Conservation (phyloP, 2,797 vertebrate species). For the Gila robusta region DNA sequence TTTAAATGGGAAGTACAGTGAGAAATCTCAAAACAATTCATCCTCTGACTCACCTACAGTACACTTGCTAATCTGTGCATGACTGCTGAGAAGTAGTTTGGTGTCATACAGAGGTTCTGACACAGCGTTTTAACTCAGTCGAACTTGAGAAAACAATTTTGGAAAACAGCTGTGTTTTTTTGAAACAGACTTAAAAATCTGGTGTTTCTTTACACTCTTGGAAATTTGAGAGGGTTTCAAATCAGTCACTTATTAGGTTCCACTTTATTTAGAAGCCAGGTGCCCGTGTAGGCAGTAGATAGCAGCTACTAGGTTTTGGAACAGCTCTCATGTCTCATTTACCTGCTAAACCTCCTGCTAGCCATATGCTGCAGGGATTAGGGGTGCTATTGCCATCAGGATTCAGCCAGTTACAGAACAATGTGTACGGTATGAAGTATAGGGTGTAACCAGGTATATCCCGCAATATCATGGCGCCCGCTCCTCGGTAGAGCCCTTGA, state of each 20-base stretch:
- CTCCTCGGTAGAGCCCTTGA: constrained; percentile 89
- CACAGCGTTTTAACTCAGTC: not conserved
- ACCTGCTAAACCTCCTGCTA: constrained; percentile 96
- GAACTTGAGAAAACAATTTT: not conserved
- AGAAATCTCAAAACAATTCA: not conserved
- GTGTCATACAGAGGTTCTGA: not conserved
- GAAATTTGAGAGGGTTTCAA: not conserved
- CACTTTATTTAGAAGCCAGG: not conserved
- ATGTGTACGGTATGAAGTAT: constrained; percentile 91
- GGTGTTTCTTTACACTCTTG: not conserved
- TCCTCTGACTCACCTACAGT: not conserved
- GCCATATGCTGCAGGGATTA: constrained; percentile 83
- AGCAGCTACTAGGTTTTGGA: not conserved
- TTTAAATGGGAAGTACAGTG: not conserved
- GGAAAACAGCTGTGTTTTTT: not conserved
- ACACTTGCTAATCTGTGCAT: not conserved
- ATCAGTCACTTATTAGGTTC: constrained; percentile 8
- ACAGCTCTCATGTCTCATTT: constrained; percentile 48
- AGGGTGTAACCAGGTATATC: constrained; percentile 92
- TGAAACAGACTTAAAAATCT: not conserved
- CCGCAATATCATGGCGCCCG: constrained; percentile 89
- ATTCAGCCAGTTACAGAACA: constrained; percentile 85
- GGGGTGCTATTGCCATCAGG: constrained; percentile 75
- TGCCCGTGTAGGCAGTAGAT: not conserved
- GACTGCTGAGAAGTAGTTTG: not conserved